A percentile compares a stretch with the other conserved stretches of the same genome.
Evolutionary conservation across 1,140 invertebrate genomes (phyloP).

Genomic region (Caenorhabditis tropicalis): DNA sequence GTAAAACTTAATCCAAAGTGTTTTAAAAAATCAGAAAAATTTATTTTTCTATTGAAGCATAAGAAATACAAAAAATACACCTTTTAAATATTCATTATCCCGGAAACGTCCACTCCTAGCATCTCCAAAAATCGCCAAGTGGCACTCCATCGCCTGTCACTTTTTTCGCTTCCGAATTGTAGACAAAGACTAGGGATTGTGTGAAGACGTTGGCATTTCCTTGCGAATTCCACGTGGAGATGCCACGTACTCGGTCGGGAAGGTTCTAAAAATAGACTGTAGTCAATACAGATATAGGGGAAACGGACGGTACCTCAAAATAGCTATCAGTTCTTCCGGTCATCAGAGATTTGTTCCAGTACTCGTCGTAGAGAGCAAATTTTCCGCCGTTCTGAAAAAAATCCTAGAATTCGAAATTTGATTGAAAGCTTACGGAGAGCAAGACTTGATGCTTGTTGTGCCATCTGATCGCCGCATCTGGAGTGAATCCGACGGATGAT

Average conservation of each 20-base stretch:
- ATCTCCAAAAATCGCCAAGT: slow-evolving; percentile 36
- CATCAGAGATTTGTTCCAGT: slow-evolving; percentile 55
- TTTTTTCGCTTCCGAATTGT: slow-evolving; percentile 35
- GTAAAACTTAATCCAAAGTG: no score
- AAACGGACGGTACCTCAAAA: neutral
- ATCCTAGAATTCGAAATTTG: neutral
- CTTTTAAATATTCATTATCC: no score
- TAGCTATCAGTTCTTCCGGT: slow-evolving; percentile 35
- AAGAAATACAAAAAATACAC: no score
- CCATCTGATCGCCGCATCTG: slow-evolving; percentile 43
- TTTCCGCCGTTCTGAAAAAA: slow-evolving; percentile 46
- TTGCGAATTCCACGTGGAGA: slow-evolving; percentile 37
- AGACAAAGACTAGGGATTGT: slow-evolving; percentile 37
- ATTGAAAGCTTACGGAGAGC: slow-evolving; percentile 35
- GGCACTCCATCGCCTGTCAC: slow-evolving; percentile 29
- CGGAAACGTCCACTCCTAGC: no score
- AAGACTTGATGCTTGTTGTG: slow-evolving; percentile 47
- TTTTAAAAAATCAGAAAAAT: no score
- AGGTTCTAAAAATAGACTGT: neutral
- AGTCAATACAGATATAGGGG: neutral
- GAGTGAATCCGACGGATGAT: slow-evolving; percentile 34
- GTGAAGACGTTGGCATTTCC: slow-evolving; percentile 37
- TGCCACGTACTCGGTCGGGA: slow-evolving; percentile 43
- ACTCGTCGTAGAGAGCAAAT: slow-evolving; percentile 51
- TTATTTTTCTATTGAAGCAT: no score